These are phyloP conservation scores for Tetraneura akinire DNA, from an alignment of 1,140 invertebrate genomes.

Conservation along the genomic window DNA sequence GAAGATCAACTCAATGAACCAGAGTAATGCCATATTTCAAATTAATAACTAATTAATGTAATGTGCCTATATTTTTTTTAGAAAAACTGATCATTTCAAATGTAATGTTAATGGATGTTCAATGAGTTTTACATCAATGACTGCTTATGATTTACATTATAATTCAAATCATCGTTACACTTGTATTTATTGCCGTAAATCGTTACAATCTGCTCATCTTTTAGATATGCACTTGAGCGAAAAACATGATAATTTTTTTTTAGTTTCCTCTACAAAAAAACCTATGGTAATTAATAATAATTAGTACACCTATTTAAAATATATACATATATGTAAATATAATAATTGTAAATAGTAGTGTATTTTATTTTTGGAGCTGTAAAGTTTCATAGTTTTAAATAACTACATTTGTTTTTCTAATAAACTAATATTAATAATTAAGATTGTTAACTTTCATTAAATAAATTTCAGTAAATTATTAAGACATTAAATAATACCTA, in stretches of 20 bases:
- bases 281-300: slow-evolving; percentile 33
- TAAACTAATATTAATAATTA: too few species aligned
- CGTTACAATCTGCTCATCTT: slow-evolving; percentile 38
- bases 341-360: too few species aligned
- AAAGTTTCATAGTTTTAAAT: too few species aligned
- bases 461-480: too few species aligned
- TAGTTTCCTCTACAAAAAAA: background rate
- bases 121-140: slow-evolving; percentile 4
- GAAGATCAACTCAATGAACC: background rate
- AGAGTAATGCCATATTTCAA: background rate
- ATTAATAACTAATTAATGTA: too few species aligned
- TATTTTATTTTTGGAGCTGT: too few species aligned
- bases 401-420: too few species aligned
- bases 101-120: slow-evolving; percentile 35
- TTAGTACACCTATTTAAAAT: too few species aligned
- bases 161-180: slow-evolving; percentile 45
- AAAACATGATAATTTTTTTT: slow-evolving; percentile 40
- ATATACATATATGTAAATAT: too few species aligned
- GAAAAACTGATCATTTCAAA: background rate
- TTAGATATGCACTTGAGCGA: slow-evolving; percentile 42
- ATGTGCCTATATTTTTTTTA: background rate
- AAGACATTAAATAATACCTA: too few species aligned
- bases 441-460: too few species aligned
- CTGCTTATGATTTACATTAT: slow-evolving; percentile 16
- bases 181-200: slow-evolving; percentile 25